Percentiles rank a stretch among this genome's conserved stretches.
Conservation (phyloP, 2,797 vertebrate species). For the Clarias pachynema region DNA sequence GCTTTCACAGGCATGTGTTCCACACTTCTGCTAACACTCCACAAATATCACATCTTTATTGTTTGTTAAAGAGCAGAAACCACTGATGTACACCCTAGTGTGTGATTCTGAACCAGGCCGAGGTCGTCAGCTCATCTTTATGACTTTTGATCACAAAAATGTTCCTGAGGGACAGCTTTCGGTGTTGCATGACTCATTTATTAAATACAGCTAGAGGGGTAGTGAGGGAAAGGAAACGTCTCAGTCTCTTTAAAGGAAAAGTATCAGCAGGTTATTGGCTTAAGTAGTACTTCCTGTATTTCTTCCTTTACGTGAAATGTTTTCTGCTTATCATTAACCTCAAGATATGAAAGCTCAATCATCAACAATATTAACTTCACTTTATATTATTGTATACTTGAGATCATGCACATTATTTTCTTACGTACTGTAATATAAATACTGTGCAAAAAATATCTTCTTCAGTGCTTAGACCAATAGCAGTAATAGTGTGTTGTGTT, state of each 20-base stretch:
- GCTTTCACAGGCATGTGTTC: neutral
- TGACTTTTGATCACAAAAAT: constrained; percentile 1
- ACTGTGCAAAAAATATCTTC: neutral
- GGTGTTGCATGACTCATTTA: constrained; percentile 3
- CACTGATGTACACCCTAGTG: neutral
- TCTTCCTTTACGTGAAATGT: no score
- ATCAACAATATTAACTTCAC: neutral
- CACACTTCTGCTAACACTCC: neutral
- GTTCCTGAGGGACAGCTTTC: neutral
- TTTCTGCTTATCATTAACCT: neutral
- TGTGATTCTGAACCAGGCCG: neutral
- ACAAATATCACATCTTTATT: neutral
- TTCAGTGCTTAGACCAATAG: neutral
- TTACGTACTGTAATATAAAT: neutral
- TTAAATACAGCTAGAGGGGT: neutral
- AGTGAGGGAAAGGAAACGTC: neutral
- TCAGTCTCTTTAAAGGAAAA: neutral
- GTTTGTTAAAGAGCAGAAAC: neutral
- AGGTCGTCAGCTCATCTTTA: constrained; percentile 1
- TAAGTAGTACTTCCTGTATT: neutral
- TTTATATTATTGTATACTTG: neutral
- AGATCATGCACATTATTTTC: neutral
- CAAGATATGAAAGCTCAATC: neutral
- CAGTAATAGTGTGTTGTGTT: neutral
- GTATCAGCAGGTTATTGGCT: neutral